Conservation (phyloP, 2,888 invertebrate species). For the Escarpia spicata region DNA sequence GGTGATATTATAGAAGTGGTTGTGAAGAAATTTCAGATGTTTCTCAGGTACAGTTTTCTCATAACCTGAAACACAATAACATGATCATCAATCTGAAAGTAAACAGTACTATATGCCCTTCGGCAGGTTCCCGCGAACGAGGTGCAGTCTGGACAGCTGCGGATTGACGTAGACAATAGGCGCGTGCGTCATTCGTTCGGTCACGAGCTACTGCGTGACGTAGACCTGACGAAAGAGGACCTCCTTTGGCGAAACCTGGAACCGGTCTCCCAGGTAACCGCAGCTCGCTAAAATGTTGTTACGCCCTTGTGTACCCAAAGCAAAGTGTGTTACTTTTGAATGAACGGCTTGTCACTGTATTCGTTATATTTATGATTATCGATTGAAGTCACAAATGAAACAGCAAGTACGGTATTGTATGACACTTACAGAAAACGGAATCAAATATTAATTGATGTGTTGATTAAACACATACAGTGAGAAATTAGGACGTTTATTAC, state of each 20-base stretch:
- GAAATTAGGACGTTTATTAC: background rate
- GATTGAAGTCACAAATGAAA: too few species aligned
- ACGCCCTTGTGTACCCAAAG: background rate
- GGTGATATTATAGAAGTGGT: too few species aligned
- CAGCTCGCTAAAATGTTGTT: background rate
- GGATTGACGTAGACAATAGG: conserved; percentile 60
- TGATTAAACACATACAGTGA: background rate
- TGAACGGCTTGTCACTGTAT: background rate
- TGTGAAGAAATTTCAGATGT: too few species aligned
- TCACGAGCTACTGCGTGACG: conserved; percentile 57
- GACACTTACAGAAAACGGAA: background rate
- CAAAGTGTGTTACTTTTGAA: background rate
- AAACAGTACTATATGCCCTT: too few species aligned
- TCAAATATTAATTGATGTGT: background rate
- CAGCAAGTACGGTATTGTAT: too few species aligned
- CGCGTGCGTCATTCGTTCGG: conserved; percentile 63
- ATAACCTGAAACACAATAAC: too few species aligned
- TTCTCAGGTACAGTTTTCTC: too few species aligned
- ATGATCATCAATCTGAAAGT: too few species aligned
- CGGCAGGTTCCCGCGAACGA: too few species aligned
- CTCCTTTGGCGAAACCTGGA: background rate
- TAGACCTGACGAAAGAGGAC: conserved; percentile 44
- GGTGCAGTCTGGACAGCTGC: too few species aligned
- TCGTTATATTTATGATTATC: background rate
- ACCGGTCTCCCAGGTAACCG: background rate